Evolutionary conservation across 2,888 invertebrate genomes (phyloP).

Genomic region (Sesamia inferens): DNA sequence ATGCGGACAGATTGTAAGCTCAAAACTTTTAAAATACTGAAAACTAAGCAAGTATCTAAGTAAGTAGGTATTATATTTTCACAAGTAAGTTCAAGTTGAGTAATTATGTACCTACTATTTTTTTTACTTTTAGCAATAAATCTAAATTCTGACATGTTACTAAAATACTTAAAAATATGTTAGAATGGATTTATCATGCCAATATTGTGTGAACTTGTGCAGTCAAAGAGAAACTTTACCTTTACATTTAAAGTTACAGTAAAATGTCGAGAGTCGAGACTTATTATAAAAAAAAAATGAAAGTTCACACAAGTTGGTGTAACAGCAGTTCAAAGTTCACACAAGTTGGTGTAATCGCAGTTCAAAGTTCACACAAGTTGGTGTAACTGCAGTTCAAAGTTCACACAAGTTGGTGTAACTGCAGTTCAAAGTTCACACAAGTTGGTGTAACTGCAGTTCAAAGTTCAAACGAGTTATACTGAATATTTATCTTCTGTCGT

Average conservation of each 20-base stretch:
- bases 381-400: no score
- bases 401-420: not conserved
- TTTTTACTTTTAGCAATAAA: not conserved
- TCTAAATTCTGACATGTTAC: not conserved
- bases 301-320: no score
- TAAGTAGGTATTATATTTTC: no score
- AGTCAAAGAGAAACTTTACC: not conserved
- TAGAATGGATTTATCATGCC: slow-evolving; percentile 1
- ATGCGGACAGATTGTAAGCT: not conserved
- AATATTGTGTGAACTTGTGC: not conserved
- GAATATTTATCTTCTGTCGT: no score
- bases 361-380: no score
- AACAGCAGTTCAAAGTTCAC: no score
- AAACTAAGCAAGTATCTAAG: not conserved
- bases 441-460: no score
- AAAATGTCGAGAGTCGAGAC: not conserved
- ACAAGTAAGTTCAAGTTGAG: no score
- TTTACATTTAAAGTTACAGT: not conserved
- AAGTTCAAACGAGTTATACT: not conserved
- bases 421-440: not conserved
- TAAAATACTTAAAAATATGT: not conserved
- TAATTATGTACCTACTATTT: no score
- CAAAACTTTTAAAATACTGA: not conserved
- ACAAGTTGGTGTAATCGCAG: no score
- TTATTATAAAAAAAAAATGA: no score